Evolutionary conservation across 2,113 vertebrate species (phyloP).

Genomic region (Bos taurus): DNA sequence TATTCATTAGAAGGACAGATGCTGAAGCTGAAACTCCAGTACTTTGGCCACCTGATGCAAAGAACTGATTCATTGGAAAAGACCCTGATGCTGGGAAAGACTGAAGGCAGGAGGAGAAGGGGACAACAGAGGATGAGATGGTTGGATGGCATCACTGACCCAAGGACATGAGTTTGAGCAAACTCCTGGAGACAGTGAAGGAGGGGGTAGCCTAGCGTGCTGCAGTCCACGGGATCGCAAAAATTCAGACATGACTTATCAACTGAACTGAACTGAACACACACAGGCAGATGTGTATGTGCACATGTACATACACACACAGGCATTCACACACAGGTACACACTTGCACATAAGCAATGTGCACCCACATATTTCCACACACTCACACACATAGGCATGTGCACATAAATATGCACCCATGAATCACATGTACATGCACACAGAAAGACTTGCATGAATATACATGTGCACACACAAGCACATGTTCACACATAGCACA

Average conservation of each 20-base stretch:
- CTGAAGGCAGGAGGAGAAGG: background rate
- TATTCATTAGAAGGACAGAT: background rate
- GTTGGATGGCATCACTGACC: background rate
- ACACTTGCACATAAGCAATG: background rate
- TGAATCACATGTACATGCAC: background rate
- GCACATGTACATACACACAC: rapidly evolving
- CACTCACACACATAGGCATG: background rate
- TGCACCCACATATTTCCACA: background rate
- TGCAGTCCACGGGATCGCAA: background rate
- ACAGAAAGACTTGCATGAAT: too few relatives aligned
- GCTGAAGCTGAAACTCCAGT: background rate
- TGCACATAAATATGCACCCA: background rate
- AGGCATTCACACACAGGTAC: background rate
- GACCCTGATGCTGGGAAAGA: background rate
- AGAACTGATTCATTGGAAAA: background rate
- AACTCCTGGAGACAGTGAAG: background rate
- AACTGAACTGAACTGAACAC: background rate
- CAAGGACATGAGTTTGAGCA: background rate
- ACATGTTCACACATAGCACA: background rate
- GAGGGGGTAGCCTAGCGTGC: background rate
- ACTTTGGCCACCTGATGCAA: background rate
- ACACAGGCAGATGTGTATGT: background rate
- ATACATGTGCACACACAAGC: rapidly evolving
- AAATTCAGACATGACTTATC: background rate
- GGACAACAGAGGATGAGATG: background rate